phyloP scores from a whole-genome alignment of 2,797 vertebrate genomes.

The Thamnophis elegans region DNA sequence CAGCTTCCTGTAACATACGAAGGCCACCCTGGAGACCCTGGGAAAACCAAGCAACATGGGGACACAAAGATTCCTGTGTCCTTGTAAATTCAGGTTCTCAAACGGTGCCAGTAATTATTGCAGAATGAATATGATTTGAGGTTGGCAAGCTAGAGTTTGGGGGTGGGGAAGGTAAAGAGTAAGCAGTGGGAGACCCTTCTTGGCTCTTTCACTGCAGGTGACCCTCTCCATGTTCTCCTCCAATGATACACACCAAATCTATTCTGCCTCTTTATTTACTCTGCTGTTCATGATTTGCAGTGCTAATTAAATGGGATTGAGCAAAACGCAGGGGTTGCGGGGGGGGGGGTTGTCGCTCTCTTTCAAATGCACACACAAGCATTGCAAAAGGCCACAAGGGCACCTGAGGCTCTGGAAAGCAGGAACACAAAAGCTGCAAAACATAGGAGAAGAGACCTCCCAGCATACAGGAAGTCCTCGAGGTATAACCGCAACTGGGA shows the following conservation, averaged over 20 bases:
- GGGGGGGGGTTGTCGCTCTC: no score
- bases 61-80: no score
- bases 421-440: neutral
- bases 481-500: no score
- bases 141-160: neutral
- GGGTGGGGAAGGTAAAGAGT: no score
- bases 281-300: slow-evolving; percentile 16
- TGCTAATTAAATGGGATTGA: neutral
- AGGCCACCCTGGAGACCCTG: neutral
- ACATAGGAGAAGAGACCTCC: neutral
- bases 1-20: neutral
- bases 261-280: slow-evolving; percentile 20
- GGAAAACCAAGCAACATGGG: neutral
- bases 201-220: neutral
- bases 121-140: neutral
- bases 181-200: neutral
- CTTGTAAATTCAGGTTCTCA: neutral
- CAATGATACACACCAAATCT: neutral
- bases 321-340: no score
- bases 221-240: neutral
- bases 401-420: slow-evolving; percentile 21
- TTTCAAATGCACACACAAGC: neutral
- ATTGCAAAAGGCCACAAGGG: neutral
- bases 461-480: neutral
- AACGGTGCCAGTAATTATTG: no score